These are phyloP conservation scores for Ornithorhynchus anatinus DNA, from an alignment of 2,113 vertebrate genomes.

Conservation along the genomic window DNA sequence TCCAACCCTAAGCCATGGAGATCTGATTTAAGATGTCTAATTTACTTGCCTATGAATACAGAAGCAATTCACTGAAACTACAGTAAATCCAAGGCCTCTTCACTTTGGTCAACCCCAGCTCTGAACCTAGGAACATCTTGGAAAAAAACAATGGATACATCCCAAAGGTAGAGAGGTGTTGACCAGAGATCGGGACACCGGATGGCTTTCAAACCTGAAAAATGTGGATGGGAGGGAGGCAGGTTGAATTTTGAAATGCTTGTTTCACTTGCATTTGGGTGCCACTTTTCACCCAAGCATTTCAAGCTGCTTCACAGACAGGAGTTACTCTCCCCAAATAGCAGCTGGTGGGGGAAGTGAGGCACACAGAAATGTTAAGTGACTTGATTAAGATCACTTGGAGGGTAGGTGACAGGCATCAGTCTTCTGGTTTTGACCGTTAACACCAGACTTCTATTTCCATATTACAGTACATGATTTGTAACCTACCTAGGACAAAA, in stretches of 20 bases:
- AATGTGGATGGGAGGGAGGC: not conserved
- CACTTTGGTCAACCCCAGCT: no score
- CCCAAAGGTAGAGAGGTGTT: not conserved
- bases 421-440: not conserved
- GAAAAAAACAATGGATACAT: no score
- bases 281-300: conserved; percentile 7
- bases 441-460: not conserved
- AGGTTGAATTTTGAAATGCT: not conserved
- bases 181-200: not conserved
- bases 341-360: not conserved
- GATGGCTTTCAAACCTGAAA: not conserved
- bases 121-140: no score
- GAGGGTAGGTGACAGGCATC: not conserved
- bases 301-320: no score
- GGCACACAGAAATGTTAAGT: not conserved
- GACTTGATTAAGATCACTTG: not conserved
- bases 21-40: not conserved
- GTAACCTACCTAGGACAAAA: not conserved
- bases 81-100: not conserved
- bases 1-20: not conserved
- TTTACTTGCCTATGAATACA: not conserved
- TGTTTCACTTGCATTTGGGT: not conserved
- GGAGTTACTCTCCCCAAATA: conserved; percentile 12
- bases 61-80: not conserved
- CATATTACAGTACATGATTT: not conserved